A percentile compares a stretch with the other conserved stretches of the same genome.
phyloP scores from a whole-genome alignment of 2,113 vertebrate genomes.

The Prionailurus viverrinus region DNA sequence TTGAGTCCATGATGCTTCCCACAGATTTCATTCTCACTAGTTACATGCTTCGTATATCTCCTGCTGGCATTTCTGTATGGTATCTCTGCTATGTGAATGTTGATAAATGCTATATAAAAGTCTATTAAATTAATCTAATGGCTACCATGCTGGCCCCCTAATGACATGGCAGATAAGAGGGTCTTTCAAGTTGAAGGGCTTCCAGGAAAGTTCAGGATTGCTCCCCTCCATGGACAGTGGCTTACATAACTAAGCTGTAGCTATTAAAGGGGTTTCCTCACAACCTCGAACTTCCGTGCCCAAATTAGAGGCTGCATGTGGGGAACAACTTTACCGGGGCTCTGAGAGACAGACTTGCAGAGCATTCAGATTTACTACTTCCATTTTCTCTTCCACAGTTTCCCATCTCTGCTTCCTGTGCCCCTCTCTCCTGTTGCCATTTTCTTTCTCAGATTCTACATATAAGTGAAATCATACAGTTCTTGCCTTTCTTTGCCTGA shows the following conservation, averaged over 20 bases:
- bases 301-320: neutral
- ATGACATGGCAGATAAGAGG: neutral
- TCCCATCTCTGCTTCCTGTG: too few relatives aligned
- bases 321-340: neutral
- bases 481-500: neutral
- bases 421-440: neutral
- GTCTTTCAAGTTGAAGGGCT: conserved; percentile 62
- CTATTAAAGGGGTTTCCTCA: neutral
- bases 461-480: neutral
- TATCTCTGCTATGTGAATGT: neutral
- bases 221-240: neutral
- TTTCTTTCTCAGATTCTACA: neutral
- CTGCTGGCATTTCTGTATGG: conserved; percentile 38
- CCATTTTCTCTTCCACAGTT: neutral
- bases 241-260: conserved; percentile 10
- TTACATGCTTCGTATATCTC: neutral
- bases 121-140: conserved; percentile 67
- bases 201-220: neutral
- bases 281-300: neutral
- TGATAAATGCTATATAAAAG: conserved; percentile 65
- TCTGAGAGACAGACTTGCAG: neutral
- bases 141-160: conserved; percentile 59
- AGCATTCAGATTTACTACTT: neutral
- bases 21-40: conserved; percentile 38
- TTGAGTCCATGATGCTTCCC: neutral